Conservation (phyloP, 1,140 invertebrate species). For the Neelides sp. region DNA sequence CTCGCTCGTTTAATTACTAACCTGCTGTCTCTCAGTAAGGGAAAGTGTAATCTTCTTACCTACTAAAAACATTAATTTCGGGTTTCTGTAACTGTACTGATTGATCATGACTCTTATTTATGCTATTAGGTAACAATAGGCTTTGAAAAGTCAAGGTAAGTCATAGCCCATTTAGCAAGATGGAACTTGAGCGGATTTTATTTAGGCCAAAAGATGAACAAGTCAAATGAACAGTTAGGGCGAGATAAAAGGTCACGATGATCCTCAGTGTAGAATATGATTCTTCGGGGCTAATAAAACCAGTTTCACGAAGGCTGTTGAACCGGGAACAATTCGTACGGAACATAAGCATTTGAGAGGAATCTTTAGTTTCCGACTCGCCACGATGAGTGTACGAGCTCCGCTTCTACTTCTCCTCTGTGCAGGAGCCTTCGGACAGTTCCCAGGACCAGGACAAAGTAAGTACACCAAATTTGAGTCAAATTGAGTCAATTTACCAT, state of each 20-base stretch:
- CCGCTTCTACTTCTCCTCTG: constrained; percentile 13
- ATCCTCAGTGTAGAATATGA: neutral
- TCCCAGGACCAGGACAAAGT: constrained; percentile 13
- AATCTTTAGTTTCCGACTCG: neutral
- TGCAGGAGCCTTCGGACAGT: constrained; percentile 18
- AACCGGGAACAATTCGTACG: constrained; percentile 25
- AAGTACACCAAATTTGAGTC: neutral
- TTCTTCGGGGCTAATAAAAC: constrained; percentile 6
- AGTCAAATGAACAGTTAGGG: constrained; percentile 17
- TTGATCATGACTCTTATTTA: too few relatives aligned
- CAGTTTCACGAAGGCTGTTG: constrained; percentile 27
- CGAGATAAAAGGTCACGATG: neutral
- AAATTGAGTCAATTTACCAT: neutral
- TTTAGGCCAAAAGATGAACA: constrained; percentile 16
- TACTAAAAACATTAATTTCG: too few relatives aligned
- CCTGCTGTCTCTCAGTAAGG: too few relatives aligned
- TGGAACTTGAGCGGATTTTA: too few relatives aligned
- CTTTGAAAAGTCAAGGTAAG: too few relatives aligned
- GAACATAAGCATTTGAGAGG: constrained; percentile 5
- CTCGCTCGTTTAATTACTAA: too few relatives aligned
- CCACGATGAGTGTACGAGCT: neutral
- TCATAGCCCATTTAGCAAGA: too few relatives aligned
- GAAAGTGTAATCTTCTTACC: too few relatives aligned
- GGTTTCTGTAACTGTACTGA: too few relatives aligned
- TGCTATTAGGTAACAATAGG: too few relatives aligned